phyloP scores from a whole-genome alignment of 2,888 invertebrate species.

The Latrodectus hesperus region DNA sequence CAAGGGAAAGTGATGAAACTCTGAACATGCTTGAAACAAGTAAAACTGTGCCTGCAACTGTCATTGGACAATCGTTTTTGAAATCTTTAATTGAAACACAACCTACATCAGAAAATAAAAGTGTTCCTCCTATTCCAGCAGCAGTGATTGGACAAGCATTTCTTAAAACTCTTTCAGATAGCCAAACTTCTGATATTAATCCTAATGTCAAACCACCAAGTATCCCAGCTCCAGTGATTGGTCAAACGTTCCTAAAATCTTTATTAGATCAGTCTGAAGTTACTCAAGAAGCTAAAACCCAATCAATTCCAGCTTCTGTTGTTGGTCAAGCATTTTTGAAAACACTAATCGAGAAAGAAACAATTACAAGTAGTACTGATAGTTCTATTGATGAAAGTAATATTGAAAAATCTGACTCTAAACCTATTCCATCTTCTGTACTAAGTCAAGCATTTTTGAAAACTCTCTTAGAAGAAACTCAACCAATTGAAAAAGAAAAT shows the following conservation, averaged over 20 bases:
- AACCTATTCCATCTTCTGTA: constrained; percentile 38
- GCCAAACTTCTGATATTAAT: background rate
- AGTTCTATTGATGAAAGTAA: background rate
- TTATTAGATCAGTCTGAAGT: constrained; percentile 21
- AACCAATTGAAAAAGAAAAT: background rate
- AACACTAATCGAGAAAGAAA: constrained; percentile 23
- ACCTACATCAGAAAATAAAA: constrained; percentile 2
- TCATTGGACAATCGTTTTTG: constrained; percentile 56
- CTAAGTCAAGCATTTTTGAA: constrained; percentile 62
- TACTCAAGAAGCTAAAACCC: constrained; percentile 4
- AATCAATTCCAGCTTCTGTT: constrained; percentile 47
- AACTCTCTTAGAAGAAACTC: constrained; percentile 25
- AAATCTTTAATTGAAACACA: constrained; percentile 36
- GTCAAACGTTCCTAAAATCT: constrained; percentile 62
- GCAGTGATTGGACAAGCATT: constrained; percentile 42
- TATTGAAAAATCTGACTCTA: constrained; percentile 1
- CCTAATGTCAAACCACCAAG: background rate
- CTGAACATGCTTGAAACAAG: background rate
- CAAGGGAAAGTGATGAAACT: background rate
- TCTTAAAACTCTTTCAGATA: constrained; percentile 9
- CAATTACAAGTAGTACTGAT: background rate
- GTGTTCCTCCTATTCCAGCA: constrained; percentile 12
- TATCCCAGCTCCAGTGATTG: constrained; percentile 57
- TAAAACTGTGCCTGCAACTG: constrained; percentile 34
- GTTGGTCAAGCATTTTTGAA: constrained; percentile 60